Evolutionary conservation across 2,888 invertebrate genomes (phyloP), one percentile per base, ranked within the genome.

Genomic region (Pollenia angustigena): DNA sequence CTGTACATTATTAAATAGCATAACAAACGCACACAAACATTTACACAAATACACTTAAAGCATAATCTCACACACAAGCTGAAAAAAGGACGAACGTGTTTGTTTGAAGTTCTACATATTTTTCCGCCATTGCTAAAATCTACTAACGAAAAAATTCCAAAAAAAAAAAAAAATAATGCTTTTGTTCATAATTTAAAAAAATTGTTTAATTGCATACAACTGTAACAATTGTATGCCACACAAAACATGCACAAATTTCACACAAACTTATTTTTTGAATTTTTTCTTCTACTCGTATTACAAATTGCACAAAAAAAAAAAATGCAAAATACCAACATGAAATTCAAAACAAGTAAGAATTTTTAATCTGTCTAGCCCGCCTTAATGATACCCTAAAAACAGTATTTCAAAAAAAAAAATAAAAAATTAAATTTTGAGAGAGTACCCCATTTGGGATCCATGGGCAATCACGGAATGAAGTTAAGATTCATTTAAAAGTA

Each of bases 191-290:
- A 16, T 14, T 71, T 16, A 60, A 52, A 58, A 58, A 40, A 42
- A 16, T 62, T 75, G 14, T 48, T 62, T 66, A 69, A 69, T 69
- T 82, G 46, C 76, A 82, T 52, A 58, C 68, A 75, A 75, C 74
- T 42, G 44, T 48, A 75, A 69, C 71, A 81, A 69, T 82, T 76
- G 69, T 71, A 46, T 18, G n/a, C 16, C 54, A n/a, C 64, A 69
- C 76, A 76, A 60, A 82, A 76, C 69, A 82, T 54, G 69, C 14
- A 50, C 52, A 75, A 68, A 74, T 64, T 71, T 54, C 64, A 68
- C n/a, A 60, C 40, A 56, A 56, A 50, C 6, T 4, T 12, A 42
- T 50, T 12, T 14, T 32, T 18, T 46, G 46, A 23, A 48, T 32
- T 23, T 81, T 40, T 44, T 23, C 18, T 16, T 52, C 16, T 0